Conservation (phyloP, 1,140 invertebrate genomes). For the Tetramorium simillimum region DNA sequence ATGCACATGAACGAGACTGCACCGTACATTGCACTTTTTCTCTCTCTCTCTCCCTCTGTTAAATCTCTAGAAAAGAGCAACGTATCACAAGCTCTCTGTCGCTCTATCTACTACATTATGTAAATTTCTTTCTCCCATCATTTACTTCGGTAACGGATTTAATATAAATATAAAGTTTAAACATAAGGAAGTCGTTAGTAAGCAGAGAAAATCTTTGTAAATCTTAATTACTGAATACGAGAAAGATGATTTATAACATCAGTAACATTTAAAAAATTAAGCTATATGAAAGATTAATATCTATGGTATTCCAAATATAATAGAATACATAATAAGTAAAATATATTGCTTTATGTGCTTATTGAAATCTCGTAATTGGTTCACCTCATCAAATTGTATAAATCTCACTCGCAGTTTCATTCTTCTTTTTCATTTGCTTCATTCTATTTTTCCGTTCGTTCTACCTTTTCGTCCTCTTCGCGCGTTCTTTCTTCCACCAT, state of each 20-base stretch:
- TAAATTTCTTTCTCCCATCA: constrained; percentile 6
- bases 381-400: constrained; percentile 14
- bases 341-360: background rate
- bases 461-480: constrained; percentile 11
- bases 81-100: constrained; percentile 1
- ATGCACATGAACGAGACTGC: constrained; percentile 40
- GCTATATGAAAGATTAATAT: background rate
- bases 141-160: background rate
- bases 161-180: background rate
- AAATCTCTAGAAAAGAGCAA: background rate
- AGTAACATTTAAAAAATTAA: background rate
- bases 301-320: background rate
- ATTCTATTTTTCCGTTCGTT: constrained; percentile 30
- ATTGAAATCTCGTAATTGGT: background rate
- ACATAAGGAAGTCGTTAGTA: background rate
- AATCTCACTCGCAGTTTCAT: constrained; percentile 37
- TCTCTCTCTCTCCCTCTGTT: background rate
- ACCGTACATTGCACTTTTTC: background rate
- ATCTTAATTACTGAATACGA: background rate
- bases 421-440: constrained; percentile 38
- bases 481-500: background rate
- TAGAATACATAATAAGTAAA: background rate
- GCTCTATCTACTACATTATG: constrained; percentile 15
- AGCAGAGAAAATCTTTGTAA: background rate
- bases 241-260: background rate